These are phyloP conservation scores for Spatulosminthurus flaviceps DNA, from an alignment of 2,888 invertebrate genomes.

Conservation along the genomic window DNA sequence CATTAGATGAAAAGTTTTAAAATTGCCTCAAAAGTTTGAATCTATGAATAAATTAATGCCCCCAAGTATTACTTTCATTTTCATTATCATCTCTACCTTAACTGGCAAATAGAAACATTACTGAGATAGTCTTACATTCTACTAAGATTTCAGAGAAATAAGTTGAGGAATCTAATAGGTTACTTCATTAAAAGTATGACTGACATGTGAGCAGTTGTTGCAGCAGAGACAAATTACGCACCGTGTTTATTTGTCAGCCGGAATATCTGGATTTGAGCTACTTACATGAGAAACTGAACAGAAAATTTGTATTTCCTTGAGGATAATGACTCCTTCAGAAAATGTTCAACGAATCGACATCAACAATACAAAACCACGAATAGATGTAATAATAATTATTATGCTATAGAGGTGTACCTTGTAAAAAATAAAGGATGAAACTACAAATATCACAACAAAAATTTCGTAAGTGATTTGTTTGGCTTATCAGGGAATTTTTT, in stretches of 20 bases:
- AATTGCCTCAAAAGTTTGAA: no score
- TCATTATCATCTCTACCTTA: no score
- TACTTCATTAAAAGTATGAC: no score
- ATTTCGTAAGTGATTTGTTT: conserved; percentile 30
- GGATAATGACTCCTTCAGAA: not conserved
- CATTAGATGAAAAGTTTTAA: no score
- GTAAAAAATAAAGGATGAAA: conserved; percentile 28
- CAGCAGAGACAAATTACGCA: not conserved
- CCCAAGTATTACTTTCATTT: no score
- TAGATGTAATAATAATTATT: conserved; percentile 23
- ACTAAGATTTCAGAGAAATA: no score
- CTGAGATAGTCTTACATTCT: no score
- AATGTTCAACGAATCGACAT: conserved; percentile 13
- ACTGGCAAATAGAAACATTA: no score
- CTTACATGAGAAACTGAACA: not conserved
- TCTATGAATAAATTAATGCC: no score
- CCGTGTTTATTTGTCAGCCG: not conserved
- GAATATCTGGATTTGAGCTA: not conserved
- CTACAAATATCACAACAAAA: conserved; percentile 4
- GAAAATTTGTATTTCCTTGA: conserved; percentile 22
- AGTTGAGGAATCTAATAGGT: no score
- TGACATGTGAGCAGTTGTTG: no score
- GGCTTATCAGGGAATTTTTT: not conserved
- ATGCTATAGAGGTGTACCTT: conserved; percentile 34
- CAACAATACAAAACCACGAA: conserved; percentile 23